Conservation (phyloP, 2,797 vertebrate species). For the Pseudochirops cupreus region DNA sequence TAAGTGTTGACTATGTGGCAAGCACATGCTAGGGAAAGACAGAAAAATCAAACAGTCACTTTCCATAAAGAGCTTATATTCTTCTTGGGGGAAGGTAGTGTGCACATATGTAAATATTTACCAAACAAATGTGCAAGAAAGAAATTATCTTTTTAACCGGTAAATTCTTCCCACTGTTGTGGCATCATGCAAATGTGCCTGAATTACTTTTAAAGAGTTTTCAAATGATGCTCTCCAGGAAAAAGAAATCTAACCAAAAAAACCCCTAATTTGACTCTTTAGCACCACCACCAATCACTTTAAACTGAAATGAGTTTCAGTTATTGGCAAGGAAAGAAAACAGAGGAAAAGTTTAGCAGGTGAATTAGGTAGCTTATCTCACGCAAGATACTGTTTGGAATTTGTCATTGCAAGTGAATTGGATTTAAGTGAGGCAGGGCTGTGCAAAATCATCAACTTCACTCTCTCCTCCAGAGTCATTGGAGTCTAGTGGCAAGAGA, state of each 20-base stretch:
- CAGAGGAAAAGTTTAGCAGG: not conserved
- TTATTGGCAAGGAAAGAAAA: not conserved
- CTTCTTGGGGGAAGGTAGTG: not conserved
- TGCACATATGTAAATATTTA: not conserved
- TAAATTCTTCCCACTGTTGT: not conserved
- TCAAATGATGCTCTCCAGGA: not conserved
- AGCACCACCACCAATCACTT: not conserved
- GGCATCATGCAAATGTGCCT: not conserved
- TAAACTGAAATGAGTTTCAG: not conserved
- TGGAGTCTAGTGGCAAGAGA: not conserved
- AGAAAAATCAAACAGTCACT: not conserved
- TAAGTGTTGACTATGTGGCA: not conserved
- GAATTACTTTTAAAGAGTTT: not conserved
- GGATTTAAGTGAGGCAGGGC: not conserved
- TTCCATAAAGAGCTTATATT: not conserved
- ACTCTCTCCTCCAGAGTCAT: not conserved
- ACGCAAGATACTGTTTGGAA: not conserved
- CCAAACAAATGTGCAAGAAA: not conserved
- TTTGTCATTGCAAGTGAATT: not conserved
- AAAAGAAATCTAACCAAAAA: not conserved
- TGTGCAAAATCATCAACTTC: not conserved
- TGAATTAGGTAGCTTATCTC: not conserved
- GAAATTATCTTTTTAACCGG: not conserved
- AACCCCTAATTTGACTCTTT: not conserved
- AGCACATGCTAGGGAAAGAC: not conserved